Evolutionary conservation across 2,113 vertebrate species (phyloP).

Genomic region (Pyrgilauda ruficollis): DNA sequence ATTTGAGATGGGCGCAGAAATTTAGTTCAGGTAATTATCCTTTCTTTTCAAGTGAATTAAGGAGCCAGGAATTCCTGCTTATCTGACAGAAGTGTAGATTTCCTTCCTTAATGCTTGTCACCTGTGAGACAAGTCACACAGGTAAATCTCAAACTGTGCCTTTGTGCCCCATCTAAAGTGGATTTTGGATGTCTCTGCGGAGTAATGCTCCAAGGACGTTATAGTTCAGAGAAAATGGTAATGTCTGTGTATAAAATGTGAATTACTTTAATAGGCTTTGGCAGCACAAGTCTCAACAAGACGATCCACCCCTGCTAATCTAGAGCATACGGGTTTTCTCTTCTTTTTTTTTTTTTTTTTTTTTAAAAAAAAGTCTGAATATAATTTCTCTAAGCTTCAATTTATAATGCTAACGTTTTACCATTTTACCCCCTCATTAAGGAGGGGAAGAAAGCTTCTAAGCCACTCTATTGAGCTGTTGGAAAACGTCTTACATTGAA

Average conservation of each 20-base stretch:
- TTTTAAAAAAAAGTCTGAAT: background rate
- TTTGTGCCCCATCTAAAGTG: conserved; percentile 45
- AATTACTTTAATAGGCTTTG: conserved; percentile 63
- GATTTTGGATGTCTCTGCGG: conserved; percentile 46
- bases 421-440: background rate
- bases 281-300: conserved; percentile 52
- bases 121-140: conserved; percentile 45
- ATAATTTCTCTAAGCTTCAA: conserved; percentile 46
- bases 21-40: conserved; percentile 70
- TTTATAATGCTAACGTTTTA: conserved; percentile 39
- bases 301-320: conserved; percentile 13
- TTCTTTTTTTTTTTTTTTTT: background rate
- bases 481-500: background rate
- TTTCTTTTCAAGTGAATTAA: conserved; percentile 67
- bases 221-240: conserved; percentile 62
- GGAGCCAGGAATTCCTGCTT: conserved; percentile 10
- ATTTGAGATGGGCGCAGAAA: conserved; percentile 60
- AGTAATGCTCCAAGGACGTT: conserved; percentile 50
- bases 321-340: background rate
- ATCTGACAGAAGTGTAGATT: conserved; percentile 49
- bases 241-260: conserved; percentile 48
- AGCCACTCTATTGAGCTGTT: background rate
- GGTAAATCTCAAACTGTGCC: conserved; percentile 52
- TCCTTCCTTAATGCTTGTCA: conserved; percentile 53
- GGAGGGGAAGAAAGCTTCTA: background rate